Conservation (phyloP, 2,888 invertebrate species). For the Meteorus colon region DNA sequence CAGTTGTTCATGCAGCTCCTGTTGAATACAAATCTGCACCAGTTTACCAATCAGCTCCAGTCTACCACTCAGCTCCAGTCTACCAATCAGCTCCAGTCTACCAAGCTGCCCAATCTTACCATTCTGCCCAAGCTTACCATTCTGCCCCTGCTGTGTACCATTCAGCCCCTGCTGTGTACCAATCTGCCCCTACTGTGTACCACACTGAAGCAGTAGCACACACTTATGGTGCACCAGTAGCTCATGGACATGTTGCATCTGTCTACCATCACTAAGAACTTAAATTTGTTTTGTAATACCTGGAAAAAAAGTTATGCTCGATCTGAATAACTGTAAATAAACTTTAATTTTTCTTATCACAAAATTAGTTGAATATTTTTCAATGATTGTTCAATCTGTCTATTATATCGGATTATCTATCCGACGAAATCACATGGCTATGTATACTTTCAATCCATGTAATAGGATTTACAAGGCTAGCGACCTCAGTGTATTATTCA, state of each 20-base stretch:
- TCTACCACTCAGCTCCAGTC: constrained; percentile 49
- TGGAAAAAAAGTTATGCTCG: neutral
- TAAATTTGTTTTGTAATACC: neutral
- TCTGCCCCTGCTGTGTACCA: neutral
- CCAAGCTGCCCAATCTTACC: neutral
- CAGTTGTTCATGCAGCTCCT: constrained; percentile 32
- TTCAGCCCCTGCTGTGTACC: no score
- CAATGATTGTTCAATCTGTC: neutral
- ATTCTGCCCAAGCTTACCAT: neutral
- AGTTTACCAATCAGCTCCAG: constrained; percentile 56
- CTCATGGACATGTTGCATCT: neutral
- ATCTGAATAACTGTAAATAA: constrained; percentile 10
- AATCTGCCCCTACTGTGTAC: neutral
- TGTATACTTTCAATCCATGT: neutral
- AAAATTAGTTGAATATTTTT: neutral
- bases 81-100: constrained; percentile 16
- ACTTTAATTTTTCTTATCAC: constrained; percentile 3
- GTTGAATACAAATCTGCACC: no score
- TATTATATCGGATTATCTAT: neutral
- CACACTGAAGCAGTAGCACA: constrained; percentile 7
- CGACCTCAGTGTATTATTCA: neutral
- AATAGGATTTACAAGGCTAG: neutral
- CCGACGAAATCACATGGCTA: neutral
- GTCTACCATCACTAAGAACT: constrained; percentile 11
- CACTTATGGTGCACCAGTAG: neutral